These are phyloP conservation scores for Anisognathus igniventris DNA, from an alignment of 2,797 vertebrate genomes.

Conservation along the genomic window DNA sequence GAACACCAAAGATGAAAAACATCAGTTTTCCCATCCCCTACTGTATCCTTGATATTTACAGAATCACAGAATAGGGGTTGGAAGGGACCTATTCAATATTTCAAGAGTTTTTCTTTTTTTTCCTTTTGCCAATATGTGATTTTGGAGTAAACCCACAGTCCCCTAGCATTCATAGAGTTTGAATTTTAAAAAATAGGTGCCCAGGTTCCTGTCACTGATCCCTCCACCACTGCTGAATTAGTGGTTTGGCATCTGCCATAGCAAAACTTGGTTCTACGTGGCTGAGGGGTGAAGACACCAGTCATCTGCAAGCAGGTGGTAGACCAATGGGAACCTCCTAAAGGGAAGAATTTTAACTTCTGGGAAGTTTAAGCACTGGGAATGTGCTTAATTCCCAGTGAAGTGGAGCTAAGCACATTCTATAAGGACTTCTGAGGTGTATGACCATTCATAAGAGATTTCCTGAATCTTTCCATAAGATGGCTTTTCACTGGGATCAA, in stretches of 20 bases:
- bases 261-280: accelerated
- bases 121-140: background rate
- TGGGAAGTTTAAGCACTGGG: too few species aligned
- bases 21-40: background rate
- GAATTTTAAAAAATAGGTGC: background rate
- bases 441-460: conserved; percentile 23
- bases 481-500: background rate
- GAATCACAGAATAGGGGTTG: background rate
- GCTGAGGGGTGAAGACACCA: background rate
- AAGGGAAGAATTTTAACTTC: background rate
- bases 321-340: background rate
- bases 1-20: background rate
- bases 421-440: background rate
- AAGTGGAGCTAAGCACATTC: background rate
- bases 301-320: background rate
- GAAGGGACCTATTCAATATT: background rate
- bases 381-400: background rate
- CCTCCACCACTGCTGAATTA: background rate
- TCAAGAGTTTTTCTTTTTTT: background rate
- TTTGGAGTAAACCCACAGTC: background rate
- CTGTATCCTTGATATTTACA: background rate
- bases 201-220: background rate
- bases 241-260: background rate
- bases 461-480: background rate
- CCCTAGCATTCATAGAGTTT: background rate